Percentiles rank a stretch among this genome's conserved stretches.
phyloP scores from a whole-genome alignment of 2,797 vertebrate species.

The Nannoperca obscura region DNA sequence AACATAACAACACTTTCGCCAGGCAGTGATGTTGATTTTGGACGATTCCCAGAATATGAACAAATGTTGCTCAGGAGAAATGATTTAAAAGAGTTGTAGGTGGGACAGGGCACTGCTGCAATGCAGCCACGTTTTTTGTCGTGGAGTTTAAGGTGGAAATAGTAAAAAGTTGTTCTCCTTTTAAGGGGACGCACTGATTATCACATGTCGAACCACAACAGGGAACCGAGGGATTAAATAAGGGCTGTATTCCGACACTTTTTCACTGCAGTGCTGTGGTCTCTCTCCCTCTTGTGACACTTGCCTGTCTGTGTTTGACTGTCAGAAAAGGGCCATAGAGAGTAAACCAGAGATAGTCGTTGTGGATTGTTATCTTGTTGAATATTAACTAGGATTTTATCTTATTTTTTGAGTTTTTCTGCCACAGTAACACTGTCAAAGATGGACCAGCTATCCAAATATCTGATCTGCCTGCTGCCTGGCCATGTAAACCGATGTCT shows the following conservation, averaged over 20 bases:
- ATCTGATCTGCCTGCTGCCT: constrained; percentile 19
- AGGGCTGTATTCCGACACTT: neutral
- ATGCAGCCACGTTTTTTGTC: neutral
- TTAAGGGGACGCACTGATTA: neutral
- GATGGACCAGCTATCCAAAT: neutral
- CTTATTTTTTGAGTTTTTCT: neutral
- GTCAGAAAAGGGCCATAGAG: neutral
- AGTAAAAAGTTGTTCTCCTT: constrained; percentile 5
- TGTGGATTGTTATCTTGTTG: neutral
- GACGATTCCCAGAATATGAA: neutral
- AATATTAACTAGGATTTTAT: neutral
- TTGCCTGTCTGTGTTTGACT: neutral
- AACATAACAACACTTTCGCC: no score
- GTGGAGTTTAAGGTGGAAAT: neutral
- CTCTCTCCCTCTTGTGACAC: neutral
- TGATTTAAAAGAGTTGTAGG: neutral
- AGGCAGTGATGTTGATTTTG: neutral
- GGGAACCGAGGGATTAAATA: neutral
- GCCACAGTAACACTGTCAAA: neutral
- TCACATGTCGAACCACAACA: constrained; percentile 10
- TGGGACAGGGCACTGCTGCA: neutral
- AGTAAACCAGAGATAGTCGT: neutral
- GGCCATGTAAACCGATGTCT: constrained; percentile 6
- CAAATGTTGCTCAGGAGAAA: neutral
- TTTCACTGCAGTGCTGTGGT: neutral